These are phyloP conservation scores for Mormoops blainvillei DNA, from an alignment of 2,113 vertebrate species.

Conservation along the genomic window DNA sequence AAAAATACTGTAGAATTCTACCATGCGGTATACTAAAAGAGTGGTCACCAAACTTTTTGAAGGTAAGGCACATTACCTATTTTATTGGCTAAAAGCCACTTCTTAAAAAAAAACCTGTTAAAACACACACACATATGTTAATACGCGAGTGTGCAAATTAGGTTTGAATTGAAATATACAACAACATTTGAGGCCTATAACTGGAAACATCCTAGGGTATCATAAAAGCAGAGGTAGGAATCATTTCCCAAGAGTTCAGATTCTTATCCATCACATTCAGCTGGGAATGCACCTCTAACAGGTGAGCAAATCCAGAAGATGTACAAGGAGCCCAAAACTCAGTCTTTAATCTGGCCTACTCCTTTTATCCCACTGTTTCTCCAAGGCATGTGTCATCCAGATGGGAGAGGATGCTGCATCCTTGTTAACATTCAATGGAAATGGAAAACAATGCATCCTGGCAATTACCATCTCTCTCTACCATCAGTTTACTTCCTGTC, in stretches of 20 bases:
- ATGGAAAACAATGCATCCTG: conserved; percentile 41
- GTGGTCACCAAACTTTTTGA: not conserved
- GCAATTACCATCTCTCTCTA: conserved; percentile 26
- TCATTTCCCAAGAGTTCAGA: not conserved
- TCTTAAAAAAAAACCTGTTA: not conserved
- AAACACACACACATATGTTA: not conserved
- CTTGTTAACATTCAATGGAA: conserved; percentile 56
- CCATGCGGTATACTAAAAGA: not conserved
- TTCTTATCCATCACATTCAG: not conserved
- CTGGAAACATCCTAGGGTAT: not conserved
- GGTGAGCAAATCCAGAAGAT: conserved; percentile 44
- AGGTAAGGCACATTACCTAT: not conserved
- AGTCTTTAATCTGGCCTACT: conserved; percentile 7
- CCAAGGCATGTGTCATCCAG: conserved; percentile 56
- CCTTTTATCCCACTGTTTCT: conserved; percentile 56
- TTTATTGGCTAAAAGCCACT: not conserved
- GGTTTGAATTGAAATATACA: conserved; percentile 16
- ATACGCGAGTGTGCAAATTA: not conserved
- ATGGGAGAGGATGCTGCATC: conserved; percentile 40
- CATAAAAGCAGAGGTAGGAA: not conserved
- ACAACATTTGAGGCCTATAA: not conserved
- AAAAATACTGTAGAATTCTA: not conserved
- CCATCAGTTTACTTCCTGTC: conserved; percentile 14
- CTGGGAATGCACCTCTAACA: not conserved
- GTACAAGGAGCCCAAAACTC: not conserved